Percentiles rank a stretch among this genome's conserved stretches.
These are phyloP conservation scores for Pherbina coryleti DNA, from an alignment of 2,888 invertebrate species.

Conservation along the genomic window DNA sequence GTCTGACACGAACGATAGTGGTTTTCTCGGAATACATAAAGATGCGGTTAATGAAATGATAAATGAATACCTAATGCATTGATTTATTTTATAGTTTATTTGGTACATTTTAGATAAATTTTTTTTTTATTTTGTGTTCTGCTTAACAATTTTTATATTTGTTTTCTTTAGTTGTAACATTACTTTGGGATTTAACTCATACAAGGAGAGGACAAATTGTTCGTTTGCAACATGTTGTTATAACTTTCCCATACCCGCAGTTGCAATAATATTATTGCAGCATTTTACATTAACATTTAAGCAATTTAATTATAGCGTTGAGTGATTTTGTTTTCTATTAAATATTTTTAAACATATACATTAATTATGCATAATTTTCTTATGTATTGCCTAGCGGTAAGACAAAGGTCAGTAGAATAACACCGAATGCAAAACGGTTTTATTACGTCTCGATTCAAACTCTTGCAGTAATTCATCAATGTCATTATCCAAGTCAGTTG, in stretches of 20 bases:
- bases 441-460: conserved; percentile 89
- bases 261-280: conserved; percentile 35
- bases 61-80: too few relatives aligned
- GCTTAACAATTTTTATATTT: too few relatives aligned
- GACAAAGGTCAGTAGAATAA: conserved; percentile 84
- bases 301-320: not conserved
- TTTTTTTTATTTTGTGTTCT: too few relatives aligned
- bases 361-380: not conserved
- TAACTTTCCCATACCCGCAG: too few relatives aligned
- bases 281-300: conserved; percentile 1
- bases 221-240: conserved; percentile 1
- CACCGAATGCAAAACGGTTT: conserved; percentile 92
- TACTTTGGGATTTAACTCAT: not conserved
- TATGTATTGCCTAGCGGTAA: conserved; percentile 9
- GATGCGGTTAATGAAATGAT: too few relatives aligned
- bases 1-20: too few relatives aligned
- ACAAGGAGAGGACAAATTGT: not conserved
- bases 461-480: conserved; percentile 96
- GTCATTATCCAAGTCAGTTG: conserved; percentile 95
- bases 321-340: not conserved
- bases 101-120: too few relatives aligned
- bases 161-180: too few relatives aligned
- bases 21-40: too few relatives aligned
- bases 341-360: not conserved
- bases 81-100: too few relatives aligned